phyloP scores from a whole-genome alignment of 2,888 invertebrate species.

The Papilio protenor region DNA sequence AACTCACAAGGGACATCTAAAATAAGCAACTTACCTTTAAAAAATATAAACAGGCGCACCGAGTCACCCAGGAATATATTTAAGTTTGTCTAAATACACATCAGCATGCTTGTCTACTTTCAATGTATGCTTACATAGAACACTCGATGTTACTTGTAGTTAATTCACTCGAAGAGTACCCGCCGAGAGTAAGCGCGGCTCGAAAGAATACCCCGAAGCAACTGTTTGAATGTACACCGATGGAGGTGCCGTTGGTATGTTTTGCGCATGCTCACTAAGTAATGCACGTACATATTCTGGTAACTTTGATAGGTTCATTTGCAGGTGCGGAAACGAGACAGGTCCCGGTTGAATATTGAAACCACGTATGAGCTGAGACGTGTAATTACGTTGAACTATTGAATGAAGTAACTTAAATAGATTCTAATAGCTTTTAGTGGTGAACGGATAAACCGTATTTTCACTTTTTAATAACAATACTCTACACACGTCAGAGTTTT shows the following conservation, averaged over 20 bases:
- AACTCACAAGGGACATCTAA: constrained; percentile 37
- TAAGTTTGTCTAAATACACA: constrained; percentile 73
- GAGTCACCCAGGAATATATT: constrained; percentile 61
- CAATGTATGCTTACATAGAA: constrained; percentile 78
- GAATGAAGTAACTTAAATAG: not conserved
- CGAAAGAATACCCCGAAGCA: constrained; percentile 60
- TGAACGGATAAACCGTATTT: not conserved
- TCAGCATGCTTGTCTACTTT: constrained; percentile 73
- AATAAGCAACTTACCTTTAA: constrained; percentile 66
- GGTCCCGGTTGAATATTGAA: constrained; percentile 1
- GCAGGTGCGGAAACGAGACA: constrained; percentile 20
- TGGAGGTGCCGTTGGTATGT: constrained; percentile 59
- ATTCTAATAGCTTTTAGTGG: not conserved
- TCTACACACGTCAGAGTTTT: no score
- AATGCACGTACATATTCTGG: constrained; percentile 47
- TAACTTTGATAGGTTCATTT: constrained; percentile 44
- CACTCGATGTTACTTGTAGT: constrained; percentile 66
- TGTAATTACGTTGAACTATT: constrained; percentile 11
- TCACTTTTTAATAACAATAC: not conserved
- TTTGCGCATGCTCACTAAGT: constrained; percentile 62
- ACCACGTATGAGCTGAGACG: not conserved
- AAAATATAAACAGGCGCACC: constrained; percentile 68
- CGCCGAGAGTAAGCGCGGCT: constrained; percentile 58
- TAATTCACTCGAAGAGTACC: constrained; percentile 58
- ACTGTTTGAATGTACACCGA: constrained; percentile 58